These are phyloP conservation scores for Cephus runcator DNA, from an alignment of 2,888 invertebrate genomes.

Conservation along the genomic window DNA sequence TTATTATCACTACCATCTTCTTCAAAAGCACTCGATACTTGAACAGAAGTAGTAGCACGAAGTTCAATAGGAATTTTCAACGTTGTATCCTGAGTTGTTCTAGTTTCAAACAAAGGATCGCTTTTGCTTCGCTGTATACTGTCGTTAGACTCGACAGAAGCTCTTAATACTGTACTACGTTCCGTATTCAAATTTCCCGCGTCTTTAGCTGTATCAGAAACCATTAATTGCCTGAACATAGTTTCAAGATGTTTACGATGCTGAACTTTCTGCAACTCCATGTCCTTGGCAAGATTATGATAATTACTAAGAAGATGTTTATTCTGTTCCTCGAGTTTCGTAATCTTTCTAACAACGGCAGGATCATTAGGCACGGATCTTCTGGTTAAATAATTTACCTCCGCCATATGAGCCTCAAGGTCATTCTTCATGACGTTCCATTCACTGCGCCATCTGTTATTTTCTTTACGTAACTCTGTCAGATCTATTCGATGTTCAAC, in stretches of 20 bases:
- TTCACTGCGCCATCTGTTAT: neutral
- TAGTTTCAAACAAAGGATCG: too few relatives aligned
- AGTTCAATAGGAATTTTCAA: too few relatives aligned
- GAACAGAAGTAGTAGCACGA: too few relatives aligned
- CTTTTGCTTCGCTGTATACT: too few relatives aligned
- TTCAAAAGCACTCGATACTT: too few relatives aligned
- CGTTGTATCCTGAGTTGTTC: too few relatives aligned
- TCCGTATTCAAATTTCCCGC: too few relatives aligned
- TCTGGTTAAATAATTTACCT: slow-evolving; percentile 14
- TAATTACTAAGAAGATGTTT: neutral
- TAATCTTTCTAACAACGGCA: slow-evolving; percentile 13
- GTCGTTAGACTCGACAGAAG: too few relatives aligned
- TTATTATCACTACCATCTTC: too few relatives aligned
- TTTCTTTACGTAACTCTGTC: slow-evolving; percentile 5
- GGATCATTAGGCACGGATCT: slow-evolving; percentile 2
- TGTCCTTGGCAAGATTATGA: neutral
- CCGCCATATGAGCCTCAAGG: slow-evolving; percentile 10
- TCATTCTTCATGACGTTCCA: neutral
- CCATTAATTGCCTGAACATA: neutral
- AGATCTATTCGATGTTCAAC: slow-evolving; percentile 9
- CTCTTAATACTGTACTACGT: too few relatives aligned
- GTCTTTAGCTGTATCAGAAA: too few relatives aligned
- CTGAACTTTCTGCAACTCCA: slow-evolving; percentile 1
- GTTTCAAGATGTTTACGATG: neutral
- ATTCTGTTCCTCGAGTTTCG: slow-evolving; percentile 5